Conservation (phyloP, 2,888 invertebrate species). For the Tineola bisselliella region DNA sequence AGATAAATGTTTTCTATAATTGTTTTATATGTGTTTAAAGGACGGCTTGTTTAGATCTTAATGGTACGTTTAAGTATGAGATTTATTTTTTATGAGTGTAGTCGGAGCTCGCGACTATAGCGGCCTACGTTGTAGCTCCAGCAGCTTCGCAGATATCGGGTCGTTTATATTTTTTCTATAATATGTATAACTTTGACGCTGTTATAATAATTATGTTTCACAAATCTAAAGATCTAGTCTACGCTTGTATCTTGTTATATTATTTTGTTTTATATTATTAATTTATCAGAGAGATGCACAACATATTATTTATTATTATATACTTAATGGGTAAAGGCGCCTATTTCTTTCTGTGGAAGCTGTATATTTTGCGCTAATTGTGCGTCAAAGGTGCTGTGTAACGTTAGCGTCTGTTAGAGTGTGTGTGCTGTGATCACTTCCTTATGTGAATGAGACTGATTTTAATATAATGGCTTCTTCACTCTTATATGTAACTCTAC, state of each 20-base stretch:
- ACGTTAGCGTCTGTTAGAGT: constrained; percentile 18
- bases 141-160: neutral
- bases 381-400: neutral
- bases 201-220: neutral
- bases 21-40: constrained; percentile 13
- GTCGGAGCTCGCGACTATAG: neutral
- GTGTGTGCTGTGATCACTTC: constrained; percentile 67
- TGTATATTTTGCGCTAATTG: neutral
- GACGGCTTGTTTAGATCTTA: constrained; percentile 15
- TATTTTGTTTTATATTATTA: constrained; percentile 27
- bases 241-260: constrained; percentile 31
- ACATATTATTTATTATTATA: neutral
- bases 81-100: constrained; percentile 14
- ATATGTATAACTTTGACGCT: neutral
- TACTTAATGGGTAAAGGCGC: neutral
- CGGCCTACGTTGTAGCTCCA: neutral
- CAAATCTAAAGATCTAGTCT: neutral
- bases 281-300: neutral
- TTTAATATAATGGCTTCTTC: constrained; percentile 29
- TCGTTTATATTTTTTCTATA: neutral
- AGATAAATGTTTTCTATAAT: constrained; percentile 15
- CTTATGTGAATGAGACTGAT: constrained; percentile 69
- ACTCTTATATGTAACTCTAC: neutral
- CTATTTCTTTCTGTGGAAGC: neutral
- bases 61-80: constrained; percentile 17